Evolutionary conservation across 1,140 invertebrate species (phyloP), one percentile per base, ranked within the genome.

Genomic region (Phymorhynchus buccinoides): DNA sequence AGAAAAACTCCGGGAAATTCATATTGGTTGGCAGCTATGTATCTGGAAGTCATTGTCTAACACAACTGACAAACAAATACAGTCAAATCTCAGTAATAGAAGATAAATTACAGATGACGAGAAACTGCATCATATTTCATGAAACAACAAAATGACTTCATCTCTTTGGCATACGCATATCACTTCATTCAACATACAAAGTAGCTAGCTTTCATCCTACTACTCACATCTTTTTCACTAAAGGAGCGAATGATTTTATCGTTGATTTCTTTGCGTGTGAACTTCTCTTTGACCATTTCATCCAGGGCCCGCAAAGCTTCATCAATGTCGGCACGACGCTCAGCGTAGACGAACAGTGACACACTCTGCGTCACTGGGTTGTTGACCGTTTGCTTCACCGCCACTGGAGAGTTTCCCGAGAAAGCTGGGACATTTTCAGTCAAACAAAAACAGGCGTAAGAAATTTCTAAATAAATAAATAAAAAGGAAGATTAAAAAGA

Each of bases 201-300:
- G n/a, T n/a, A n/a, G n/a, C n/a, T n/a, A n/a, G n/a, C n/a, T n/a
- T n/a, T n/a, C n/a, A n/a, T n/a, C n/a, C n/a, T 32, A 27, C 14
- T 42, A n/a, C n/a, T 48, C 32, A 80, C 78, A 41, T 80, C 78
- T 16, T 80, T 42, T 44, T 42, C 12, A 44, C 3, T 32, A 30
- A 80, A 44, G 12, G 39, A 44, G 0, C 0, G 1, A 9, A 83
- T 41, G 18, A 44, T 30, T 0, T 83, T 41, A 83, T 83, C 81
- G 18, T 37, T 3, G 9, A 83, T 83, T 22, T 83, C 81, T 41
- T 73, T 71, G 37, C 81, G 56, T 22, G 39, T 73, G 39, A 83
- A 83, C 39, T 30, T 71, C 1, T 83, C 81, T 39, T 71, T 68
- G 16, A 73, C 81, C 14, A 73, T 32, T 1, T 83, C 81, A 83